phyloP scores from a whole-genome alignment of 2,113 vertebrate genomes.

The Sapajus apella region DNA sequence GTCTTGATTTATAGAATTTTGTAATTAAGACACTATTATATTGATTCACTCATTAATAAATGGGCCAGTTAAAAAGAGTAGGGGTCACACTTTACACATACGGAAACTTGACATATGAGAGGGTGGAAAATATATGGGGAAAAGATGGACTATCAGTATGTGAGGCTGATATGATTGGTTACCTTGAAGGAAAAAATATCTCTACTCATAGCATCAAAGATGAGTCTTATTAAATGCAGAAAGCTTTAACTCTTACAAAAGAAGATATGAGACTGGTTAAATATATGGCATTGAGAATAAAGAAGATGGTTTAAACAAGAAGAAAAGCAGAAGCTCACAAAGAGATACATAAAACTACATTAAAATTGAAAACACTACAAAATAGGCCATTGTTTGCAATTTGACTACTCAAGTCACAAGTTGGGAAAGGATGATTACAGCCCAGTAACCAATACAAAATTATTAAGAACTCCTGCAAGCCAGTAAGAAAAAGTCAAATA shows the following conservation, averaged over 20 bases:
- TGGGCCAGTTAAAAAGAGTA: not conserved
- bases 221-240: not conserved
- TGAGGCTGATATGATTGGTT: not conserved
- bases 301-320: not conserved
- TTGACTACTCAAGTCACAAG: not conserved
- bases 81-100: not conserved
- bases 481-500: slow-evolving; percentile 36
- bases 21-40: not conserved
- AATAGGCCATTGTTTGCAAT: not conserved
- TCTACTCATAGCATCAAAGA: not conserved
- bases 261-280: not conserved
- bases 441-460: not conserved
- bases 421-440: not conserved
- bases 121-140: not conserved
- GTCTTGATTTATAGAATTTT: not conserved
- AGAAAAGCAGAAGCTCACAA: not conserved
- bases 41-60: not conserved
- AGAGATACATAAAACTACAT: not conserved
- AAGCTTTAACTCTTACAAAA: not conserved
- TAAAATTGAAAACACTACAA: not conserved
- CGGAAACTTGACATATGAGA: not conserved
- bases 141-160: not conserved
- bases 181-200: not conserved
- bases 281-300: not conserved
- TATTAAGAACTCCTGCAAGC: slow-evolving; percentile 20